Evolutionary conservation across 2,797 vertebrate species (phyloP), one percentile per base, ranked within the genome.

Genomic region (Adelosebastes latens): DNA sequence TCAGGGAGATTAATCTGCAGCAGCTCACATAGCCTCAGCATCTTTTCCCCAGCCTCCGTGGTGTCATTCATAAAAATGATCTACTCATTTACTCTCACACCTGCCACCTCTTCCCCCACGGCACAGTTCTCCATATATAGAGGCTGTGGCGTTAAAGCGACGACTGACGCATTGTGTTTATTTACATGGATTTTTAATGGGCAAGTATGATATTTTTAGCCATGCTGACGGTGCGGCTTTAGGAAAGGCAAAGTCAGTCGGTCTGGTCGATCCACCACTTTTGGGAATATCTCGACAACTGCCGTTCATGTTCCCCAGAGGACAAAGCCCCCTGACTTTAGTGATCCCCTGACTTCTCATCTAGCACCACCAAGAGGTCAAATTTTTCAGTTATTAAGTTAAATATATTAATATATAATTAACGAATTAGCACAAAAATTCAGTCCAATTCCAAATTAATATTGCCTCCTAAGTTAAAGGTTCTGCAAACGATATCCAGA

Each of bases 1-100:
- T 64, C 66, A 5, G 72, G 39, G 76, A 75, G 64, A 82, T 87
- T 80, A 70, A 83, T 90, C 72, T 61, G 76, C 71, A 36, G 65
- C n/a, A 22, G n/a, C 69, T 82, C 72, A 70, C 77, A 52, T 13
- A 29, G 63, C 61, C 65, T 81, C 82, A 79, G 70, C 79, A 56
- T 74, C 72, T 75, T 76, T 32, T 18, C 29, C 29, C 46, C 58
- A 59, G 39, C 66, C 71, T 59, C 61, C 32, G 0, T 70, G 34
- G 69, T 66, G 80, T 90, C 87, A 78, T 89, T 92, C 70, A 88
- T 79, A 85, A 79, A 85, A 87, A 83, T 75, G 61, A 80, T 60
- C 56, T 65, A 39, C 78, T 84, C 83, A 82, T 87, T 84, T 71
- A 74, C 67, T 87, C 70, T 59, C 79, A 68, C 61, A 84, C 59